These are phyloP conservation scores for Oceanites oceanicus DNA, from an alignment of 2,113 vertebrate species.

Conservation along the genomic window DNA sequence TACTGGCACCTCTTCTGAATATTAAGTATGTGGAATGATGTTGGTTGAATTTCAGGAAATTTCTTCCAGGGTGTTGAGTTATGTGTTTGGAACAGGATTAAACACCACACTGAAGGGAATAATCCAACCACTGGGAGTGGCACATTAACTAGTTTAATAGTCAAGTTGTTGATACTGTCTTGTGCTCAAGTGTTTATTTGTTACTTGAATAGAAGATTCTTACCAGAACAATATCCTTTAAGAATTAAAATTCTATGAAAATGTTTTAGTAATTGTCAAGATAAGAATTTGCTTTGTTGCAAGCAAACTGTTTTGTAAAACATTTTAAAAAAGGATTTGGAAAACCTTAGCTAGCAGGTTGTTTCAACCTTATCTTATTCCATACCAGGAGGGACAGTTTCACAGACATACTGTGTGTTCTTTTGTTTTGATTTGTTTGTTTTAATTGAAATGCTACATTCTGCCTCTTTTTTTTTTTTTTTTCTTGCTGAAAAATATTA, in stretches of 20 bases:
- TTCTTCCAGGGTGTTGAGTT: background rate
- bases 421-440: conserved; percentile 27
- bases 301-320: background rate
- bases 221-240: background rate
- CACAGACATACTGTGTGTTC: background rate
- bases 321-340: background rate
- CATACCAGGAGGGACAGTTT: background rate
- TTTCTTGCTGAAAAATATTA: conserved; percentile 16
- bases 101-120: background rate
- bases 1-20: background rate
- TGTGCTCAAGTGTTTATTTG: background rate
- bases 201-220: background rate
- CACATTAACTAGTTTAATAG: background rate
- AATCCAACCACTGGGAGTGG: background rate
- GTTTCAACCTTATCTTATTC: background rate
- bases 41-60: background rate
- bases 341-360: background rate
- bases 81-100: background rate
- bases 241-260: background rate
- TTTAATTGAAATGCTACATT: background rate
- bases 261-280: background rate
- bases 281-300: background rate
- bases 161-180: background rate
- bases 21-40: background rate
- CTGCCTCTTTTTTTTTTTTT: background rate